Conservation (phyloP, 2,113 vertebrate genomes). For the Todiramphus saurophagus region DNA sequence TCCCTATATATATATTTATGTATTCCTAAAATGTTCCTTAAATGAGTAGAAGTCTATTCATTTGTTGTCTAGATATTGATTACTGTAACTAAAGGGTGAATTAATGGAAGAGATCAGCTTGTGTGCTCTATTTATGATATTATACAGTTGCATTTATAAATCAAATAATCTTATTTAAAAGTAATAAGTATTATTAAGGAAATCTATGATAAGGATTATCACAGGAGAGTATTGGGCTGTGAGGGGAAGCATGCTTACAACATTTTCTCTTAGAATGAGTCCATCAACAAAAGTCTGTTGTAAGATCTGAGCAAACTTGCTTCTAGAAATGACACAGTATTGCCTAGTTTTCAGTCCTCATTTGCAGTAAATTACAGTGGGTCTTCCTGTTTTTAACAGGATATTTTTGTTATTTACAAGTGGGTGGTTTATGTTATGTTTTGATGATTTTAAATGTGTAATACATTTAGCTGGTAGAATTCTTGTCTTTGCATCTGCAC, state of each 20-base stretch:
- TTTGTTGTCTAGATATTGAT: background rate
- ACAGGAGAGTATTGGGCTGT: background rate
- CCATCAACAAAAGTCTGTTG: background rate
- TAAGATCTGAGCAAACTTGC: background rate
- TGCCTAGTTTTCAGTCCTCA: background rate
- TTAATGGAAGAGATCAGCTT: constrained; percentile 8
- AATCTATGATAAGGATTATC: background rate
- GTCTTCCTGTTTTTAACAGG: background rate
- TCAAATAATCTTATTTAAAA: background rate
- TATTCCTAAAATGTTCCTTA: background rate
- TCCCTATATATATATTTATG: background rate
- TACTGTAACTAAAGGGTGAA: background rate
- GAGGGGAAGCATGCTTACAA: background rate
- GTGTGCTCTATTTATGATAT: background rate
- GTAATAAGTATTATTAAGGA: background rate
- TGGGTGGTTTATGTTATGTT: background rate
- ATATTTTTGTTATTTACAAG: background rate
- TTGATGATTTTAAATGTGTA: background rate
- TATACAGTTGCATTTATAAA: background rate
- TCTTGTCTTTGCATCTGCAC: background rate
- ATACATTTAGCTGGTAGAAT: background rate
- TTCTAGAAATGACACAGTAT: background rate
- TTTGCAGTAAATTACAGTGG: background rate
- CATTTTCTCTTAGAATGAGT: background rate
- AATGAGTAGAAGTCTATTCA: background rate